Evolutionary conservation across 2,113 vertebrate species (phyloP), one percentile per base, ranked within the genome.

Genomic region (Sciurus niger): DNA sequence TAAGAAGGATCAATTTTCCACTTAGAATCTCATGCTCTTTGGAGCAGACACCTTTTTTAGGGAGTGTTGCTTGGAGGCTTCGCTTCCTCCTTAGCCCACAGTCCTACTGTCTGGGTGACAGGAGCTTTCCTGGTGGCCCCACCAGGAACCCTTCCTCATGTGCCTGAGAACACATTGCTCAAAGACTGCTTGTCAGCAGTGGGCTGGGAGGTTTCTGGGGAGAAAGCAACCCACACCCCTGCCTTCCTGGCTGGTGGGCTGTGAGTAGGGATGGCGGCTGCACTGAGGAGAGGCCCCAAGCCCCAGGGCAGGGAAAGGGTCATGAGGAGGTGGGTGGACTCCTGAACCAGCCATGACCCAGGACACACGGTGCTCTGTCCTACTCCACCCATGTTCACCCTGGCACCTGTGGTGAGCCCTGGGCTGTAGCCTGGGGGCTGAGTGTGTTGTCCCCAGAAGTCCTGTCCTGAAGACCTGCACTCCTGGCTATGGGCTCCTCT

Each of bases 101-200:
- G 37, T 1, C 9, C 10, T 32, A 17, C 1, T 65, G 14, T 20
- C 18, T 16, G 30, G 20, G 34, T 18, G 20, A 13, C 30, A 1
- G 8, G 40, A 1, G 10, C 4, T 68, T 22, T 18, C n/a, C 11
- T 40, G 48, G 28, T 18, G 9, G 13, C 4, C 2, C 1, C 1
- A 34, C 14, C 16, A 3, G 17, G 12, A 1, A 28, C 22, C n/a
- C 22, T 67, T 63, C 58, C 18, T 40, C 16, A 22, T 8, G 10
- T 2, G 8, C 4, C 22, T 25, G 20, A 28, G 37, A 43, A 40
- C 4, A 9, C 34, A 25, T 11, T 34, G 12, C 16, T 12, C n/a
- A n/a, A 0, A 28, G 0, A 20, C 63, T 55, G 46, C 32, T 68
- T 34, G 25, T 1, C 7, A 8, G 16, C 14, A 37, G 20, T 16